Conservation (phyloP, 2,888 invertebrate species). For the Heliconius erato region DNA sequence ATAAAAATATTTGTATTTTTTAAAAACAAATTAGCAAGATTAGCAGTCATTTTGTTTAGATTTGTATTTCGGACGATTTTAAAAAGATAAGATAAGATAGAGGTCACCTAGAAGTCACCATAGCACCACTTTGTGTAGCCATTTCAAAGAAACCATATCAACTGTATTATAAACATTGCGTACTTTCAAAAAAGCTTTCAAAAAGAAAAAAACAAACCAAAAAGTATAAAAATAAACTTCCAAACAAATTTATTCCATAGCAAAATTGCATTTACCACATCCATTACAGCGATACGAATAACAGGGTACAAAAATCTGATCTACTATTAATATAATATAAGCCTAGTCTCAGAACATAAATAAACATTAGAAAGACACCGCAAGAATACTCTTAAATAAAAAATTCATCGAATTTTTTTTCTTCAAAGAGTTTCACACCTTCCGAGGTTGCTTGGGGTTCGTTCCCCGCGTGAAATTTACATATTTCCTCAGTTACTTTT, state of each 20-base stretch:
- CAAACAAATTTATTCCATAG: slow-evolving; percentile 7
- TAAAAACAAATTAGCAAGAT: too few relatives aligned
- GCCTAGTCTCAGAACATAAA: slow-evolving; percentile 67
- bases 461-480: slow-evolving; percentile 70
- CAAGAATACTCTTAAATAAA: slow-evolving; percentile 74
- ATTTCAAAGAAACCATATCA: too few relatives aligned
- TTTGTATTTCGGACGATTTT: too few relatives aligned
- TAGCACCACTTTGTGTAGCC: too few relatives aligned
- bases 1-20: too few relatives aligned
- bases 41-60: too few relatives aligned
- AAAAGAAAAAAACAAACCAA: neutral
- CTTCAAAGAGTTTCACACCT: slow-evolving; percentile 67
- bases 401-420: slow-evolving; percentile 68
- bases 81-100: too few relatives aligned
- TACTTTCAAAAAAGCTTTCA: too few relatives aligned
- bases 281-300: slow-evolving; percentile 48
- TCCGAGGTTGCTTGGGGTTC: slow-evolving; percentile 60
- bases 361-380: slow-evolving; percentile 76
- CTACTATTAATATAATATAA: slow-evolving; percentile 60
- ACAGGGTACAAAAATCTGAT: slow-evolving; percentile 45
- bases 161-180: too few relatives aligned
- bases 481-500: slow-evolving; percentile 73
- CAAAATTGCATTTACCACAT: slow-evolving; percentile 40
- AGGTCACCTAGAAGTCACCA: too few relatives aligned
- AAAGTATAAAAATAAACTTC: neutral